Base-by-base conservation (phyloP, 2,888 invertebrate species). In the Protophormia terraenovae region DNA sequence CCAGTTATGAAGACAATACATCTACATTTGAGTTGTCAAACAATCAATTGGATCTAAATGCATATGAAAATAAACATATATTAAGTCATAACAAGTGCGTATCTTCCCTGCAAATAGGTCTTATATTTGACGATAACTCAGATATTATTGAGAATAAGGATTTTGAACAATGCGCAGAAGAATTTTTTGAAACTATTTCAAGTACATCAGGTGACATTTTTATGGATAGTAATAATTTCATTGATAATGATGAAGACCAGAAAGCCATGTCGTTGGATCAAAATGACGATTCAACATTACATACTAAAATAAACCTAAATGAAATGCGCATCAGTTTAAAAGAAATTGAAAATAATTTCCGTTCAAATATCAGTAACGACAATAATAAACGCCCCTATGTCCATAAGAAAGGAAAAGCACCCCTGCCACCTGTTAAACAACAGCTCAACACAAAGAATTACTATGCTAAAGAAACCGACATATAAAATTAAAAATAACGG, bases 351-450 rank as follows among this genome's bases (percentile, higher is more conserved):
- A 89, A 89, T 22, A 89, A 86, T 81, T 91, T 91, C 82, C 89
- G 90, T 0, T 87, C 87, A 1, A 90, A 89, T 55, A 88, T 91
- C 24, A 24, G 10, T 24, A 88, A 88, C 38, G 7, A 64, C 73
- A 66, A 27, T 0, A n/a, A 81, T 8, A 88, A 88, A 6, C 88
- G 87, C 32, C 88, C 84, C 10, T 89, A 88, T 10, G 80, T 72
- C 22, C 92, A 92, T 83, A 89, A 88, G 22, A 93, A 93, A 82
- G 92, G 93, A 2, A 90, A 89, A 76, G 93, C 93, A 5, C 89
- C 93, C 2, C 89, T 89, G 5, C 92, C 92, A 0, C 88, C 92
- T 19, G 32, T 5, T n/a, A n/a, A 41, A 10, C 50, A 29, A 35
- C 27, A 29, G 16, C 60, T 64, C 10, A 14, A 47, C 19, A 7